These are phyloP conservation scores for Aleiodes sp. DNA, from an alignment of 1,140 invertebrate species.

Conservation along the genomic window DNA sequence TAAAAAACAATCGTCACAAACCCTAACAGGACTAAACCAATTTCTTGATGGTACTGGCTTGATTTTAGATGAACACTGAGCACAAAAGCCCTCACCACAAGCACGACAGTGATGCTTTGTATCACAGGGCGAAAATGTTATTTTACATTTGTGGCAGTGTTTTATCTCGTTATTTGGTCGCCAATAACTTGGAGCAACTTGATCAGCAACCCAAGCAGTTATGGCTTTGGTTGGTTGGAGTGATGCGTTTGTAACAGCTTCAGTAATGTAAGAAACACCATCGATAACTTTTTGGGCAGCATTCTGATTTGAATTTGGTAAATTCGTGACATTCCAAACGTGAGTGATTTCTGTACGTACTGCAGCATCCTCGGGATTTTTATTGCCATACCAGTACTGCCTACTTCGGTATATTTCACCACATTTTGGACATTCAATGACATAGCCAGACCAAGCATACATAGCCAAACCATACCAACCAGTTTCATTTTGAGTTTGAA, in stretches of 20 bases:
- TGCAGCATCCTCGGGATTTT: conserved; percentile 75
- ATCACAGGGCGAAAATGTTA: conserved; percentile 64
- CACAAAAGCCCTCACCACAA: conserved; percentile 80
- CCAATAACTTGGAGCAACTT: conserved; percentile 83
- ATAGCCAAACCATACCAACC: conserved; percentile 79
- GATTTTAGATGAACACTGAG: conserved; percentile 70
- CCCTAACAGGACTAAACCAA: conserved; percentile 74
- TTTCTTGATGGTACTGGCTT: conserved; percentile 73
- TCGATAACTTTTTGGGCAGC: conserved; percentile 81
- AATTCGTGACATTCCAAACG: conserved; percentile 80
- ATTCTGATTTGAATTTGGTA: conserved; percentile 66
- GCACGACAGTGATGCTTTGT: conserved; percentile 83
- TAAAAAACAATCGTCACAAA: conserved; percentile 74
- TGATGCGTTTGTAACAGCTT: conserved; percentile 75
- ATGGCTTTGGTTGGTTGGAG: conserved; percentile 77
- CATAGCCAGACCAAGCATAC: conserved; percentile 84
- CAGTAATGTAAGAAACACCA: conserved; percentile 76
- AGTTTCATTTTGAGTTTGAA: conserved; percentile 72
- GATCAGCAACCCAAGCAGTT: conserved; percentile 79
- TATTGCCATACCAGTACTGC: conserved; percentile 88
- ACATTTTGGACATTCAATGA: conserved; percentile 83
- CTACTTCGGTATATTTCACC: conserved; percentile 84
- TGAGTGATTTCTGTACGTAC: conserved; percentile 79
- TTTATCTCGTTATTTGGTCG: conserved; percentile 81
- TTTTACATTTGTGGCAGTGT: conserved; percentile 75